Percentiles rank a stretch among this genome's conserved stretches.
These are phyloP conservation scores for Enteromius viviparus DNA, from an alignment of 2,797 vertebrate species.

Conservation along the genomic window DNA sequence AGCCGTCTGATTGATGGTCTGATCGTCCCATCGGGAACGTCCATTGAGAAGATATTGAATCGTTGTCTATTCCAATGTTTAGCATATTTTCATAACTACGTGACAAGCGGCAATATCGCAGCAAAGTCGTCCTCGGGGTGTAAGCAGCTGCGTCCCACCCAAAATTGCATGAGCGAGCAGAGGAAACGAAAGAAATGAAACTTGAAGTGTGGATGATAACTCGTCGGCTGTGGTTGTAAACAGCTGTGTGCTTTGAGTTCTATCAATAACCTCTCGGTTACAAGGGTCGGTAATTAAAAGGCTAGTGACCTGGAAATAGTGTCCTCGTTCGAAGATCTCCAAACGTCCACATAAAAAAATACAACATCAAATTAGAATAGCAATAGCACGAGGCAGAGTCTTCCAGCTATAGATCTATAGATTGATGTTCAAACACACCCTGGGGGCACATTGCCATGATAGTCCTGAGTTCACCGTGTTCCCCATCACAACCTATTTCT, in stretches of 20 bases:
- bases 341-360: slow-evolving; percentile 52
- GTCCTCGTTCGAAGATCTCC: slow-evolving; percentile 79
- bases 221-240: slow-evolving; percentile 35
- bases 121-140: slow-evolving; percentile 34
- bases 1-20: slow-evolving; percentile 26
- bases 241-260: slow-evolving; percentile 63
- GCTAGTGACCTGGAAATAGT: slow-evolving; percentile 86
- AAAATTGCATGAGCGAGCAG: slow-evolving; percentile 38
- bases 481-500: slow-evolving; percentile 35
- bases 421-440: slow-evolving; percentile 54
- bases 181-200: slow-evolving; percentile 53
- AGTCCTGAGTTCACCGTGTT: slow-evolving; percentile 48
- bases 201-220: slow-evolving; percentile 44
- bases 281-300: slow-evolving; percentile 88
- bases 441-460: slow-evolving; percentile 53
- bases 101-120: slow-evolving; percentile 33
- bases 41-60: slow-evolving; percentile 38
- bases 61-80: slow-evolving; percentile 32
- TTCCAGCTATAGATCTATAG: slow-evolving; percentile 60
- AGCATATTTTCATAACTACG: slow-evolving; percentile 38
- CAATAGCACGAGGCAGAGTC: slow-evolving; percentile 51
- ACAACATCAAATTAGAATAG: slow-evolving; percentile 56
- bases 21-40: slow-evolving; percentile 27
- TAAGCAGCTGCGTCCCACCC: slow-evolving; percentile 31
- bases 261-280: slow-evolving; percentile 86